A percentile compares a stretch with the other conserved stretches of the same genome.
Conservation (phyloP, 1,140 invertebrate species). For the Aleiodes sp. region DNA sequence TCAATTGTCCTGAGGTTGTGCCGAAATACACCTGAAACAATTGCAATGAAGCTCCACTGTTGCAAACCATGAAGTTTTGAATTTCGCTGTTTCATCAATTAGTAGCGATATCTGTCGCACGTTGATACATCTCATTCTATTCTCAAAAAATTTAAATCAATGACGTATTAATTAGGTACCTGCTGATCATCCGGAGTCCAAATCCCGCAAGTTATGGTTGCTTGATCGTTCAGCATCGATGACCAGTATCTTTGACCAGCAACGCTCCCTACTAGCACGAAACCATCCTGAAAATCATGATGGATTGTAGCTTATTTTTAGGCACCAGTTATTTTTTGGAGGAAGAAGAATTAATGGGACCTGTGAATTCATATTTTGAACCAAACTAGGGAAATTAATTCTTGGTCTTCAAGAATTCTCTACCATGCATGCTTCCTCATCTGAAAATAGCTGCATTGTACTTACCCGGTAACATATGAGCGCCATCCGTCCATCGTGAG, state of each 20-base stretch:
- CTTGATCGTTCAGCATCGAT: conserved; percentile 93
- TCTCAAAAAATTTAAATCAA: too few species aligned
- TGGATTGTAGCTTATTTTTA: background rate
- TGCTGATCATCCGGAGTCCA: conserved; percentile 98
- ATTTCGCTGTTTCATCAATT: too few species aligned
- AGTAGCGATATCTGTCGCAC: too few species aligned
- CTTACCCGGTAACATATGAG: conserved; percentile 94
- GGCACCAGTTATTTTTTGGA: too few species aligned
- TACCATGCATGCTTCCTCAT: too few species aligned
- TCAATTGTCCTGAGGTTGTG: conserved; percentile 90
- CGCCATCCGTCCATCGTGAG: conserved; percentile 97
- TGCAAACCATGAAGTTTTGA: too few species aligned
- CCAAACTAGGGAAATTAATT: too few species aligned
- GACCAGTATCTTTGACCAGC: conserved; percentile 98
- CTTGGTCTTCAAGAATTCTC: too few species aligned
- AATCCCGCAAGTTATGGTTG: conserved; percentile 93
- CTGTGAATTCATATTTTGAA: too few species aligned
- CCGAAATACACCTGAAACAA: conserved; percentile 87
- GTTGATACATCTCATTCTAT: too few species aligned
- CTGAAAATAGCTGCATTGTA: background rate
- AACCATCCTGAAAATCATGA: conserved; percentile 78
- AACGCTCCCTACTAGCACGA: conserved; percentile 95
- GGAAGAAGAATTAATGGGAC: too few species aligned
- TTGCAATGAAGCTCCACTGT: background rate
- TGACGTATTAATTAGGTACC: too few species aligned